These are phyloP conservation scores for Tetraodon nigroviridis DNA, from an alignment of 2,113 vertebrate genomes.

Conservation along the genomic window DNA sequence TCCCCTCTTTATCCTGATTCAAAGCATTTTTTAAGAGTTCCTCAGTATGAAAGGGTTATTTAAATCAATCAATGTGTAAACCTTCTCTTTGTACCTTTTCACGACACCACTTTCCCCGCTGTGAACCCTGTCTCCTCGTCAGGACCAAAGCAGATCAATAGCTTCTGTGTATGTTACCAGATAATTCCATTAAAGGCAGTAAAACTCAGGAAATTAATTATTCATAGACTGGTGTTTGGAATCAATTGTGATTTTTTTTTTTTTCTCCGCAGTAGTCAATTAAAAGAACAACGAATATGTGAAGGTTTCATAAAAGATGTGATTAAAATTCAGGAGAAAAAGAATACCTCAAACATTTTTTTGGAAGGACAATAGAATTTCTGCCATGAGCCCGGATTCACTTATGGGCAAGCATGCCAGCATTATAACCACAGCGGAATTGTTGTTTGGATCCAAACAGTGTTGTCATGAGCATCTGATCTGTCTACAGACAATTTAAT, in stretches of 20 bases:
- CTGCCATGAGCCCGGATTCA: background rate
- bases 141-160: background rate
- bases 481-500: too few relatives aligned
- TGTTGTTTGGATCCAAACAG: background rate
- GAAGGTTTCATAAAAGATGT: too few relatives aligned
- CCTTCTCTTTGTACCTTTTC: background rate
- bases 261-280: too few relatives aligned
- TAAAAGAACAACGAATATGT: too few relatives aligned
- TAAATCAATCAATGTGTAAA: constrained; percentile 16
- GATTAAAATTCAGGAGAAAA: background rate
- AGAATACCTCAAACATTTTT: background rate
- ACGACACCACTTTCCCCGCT: background rate
- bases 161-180: too few relatives aligned
- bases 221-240: too few relatives aligned
- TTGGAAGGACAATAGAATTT: background rate
- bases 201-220: too few relatives aligned
- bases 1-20: constrained; percentile 35
- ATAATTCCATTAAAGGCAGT: too few relatives aligned
- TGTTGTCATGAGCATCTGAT: too few relatives aligned
- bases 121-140: background rate
- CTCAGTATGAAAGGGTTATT: constrained; percentile 28
- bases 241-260: background rate
- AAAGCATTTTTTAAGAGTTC: constrained; percentile 31
- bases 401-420: background rate
- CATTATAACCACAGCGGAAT: background rate